Evolutionary conservation across 1,140 invertebrate genomes (phyloP), one percentile per base, ranked within the genome.

Genomic region (Notospermus geniculatus): DNA sequence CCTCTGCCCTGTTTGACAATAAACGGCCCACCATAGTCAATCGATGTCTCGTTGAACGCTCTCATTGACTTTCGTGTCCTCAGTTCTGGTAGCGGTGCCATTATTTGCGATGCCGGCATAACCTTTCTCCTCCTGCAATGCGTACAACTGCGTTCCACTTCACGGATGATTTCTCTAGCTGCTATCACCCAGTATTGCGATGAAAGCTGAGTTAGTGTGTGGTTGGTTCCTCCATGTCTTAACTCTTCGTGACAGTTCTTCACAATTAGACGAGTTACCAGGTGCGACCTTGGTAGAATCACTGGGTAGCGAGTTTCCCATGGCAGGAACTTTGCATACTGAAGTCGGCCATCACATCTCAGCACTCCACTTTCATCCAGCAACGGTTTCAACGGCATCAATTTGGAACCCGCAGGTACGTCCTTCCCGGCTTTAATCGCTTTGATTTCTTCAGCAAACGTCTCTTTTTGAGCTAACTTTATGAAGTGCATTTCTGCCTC

Each of bases 201-300:
- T 17, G 54, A 55, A 9, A 55, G 9, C 28, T 23, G 28, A 13
- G 54, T 25, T 30, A 55, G 28, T 23, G n/a, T n/a, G 2, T 25
- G 28, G 28, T 55, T 55, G 9, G 54, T 30, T 27, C 54, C 54
- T 5, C 22, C 54, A 23, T 27, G 28, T 9, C 9, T 9, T 2
- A 43, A 30, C 29, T 57, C 32, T 57, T 66, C 57, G 29, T 62
- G 65, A 54, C 54, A 43, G 27, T 46, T 15, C 32, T 60, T 67
- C 4, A 63, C 54, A n/a, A 66, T 63, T 2, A 63, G 57, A 19
- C 25, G 54, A 28, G 65, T 64, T 1, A 62, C 29, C n/a, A n/a
- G n/a, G 22, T 57, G 25, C 22, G 50, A 60, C 36, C 56, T 43
- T 9, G 58, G 65, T 22, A 64, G 55, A n/a, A 67, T 63, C 19